These are phyloP conservation scores for Parthenolecanium corni DNA, from an alignment of 2,888 invertebrate species.

Conservation along the genomic window DNA sequence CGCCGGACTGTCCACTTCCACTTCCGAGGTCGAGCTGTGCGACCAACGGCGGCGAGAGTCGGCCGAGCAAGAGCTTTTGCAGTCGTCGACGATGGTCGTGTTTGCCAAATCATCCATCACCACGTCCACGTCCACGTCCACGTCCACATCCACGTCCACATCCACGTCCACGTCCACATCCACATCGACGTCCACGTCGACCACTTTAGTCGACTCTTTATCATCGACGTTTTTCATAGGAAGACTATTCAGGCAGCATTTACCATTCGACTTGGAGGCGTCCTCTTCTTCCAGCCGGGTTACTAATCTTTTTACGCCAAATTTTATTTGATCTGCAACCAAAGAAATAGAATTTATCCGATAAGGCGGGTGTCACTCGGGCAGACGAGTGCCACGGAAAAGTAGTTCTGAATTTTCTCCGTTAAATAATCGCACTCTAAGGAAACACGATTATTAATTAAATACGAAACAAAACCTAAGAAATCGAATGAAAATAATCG, in stretches of 20 bases:
- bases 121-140: conserved; percentile 37
- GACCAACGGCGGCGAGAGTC: neutral
- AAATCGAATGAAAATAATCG: too few relatives aligned
- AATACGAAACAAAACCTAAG: too few relatives aligned
- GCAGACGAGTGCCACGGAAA: too few relatives aligned
- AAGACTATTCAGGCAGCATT: too few relatives aligned
- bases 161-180: too few relatives aligned
- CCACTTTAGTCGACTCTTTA: conserved; percentile 40
- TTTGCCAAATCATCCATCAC: conserved; percentile 22
- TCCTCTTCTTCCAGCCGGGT: conserved; percentile 51
- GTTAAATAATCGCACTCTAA: too few relatives aligned
- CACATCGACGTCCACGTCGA: conserved; percentile 34
- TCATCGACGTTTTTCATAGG: conserved; percentile 30
- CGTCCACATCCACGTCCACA: too few relatives aligned
- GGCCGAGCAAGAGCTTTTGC: conserved; percentile 19
- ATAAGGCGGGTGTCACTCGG: too few relatives aligned
- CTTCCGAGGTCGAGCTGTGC: conserved; percentile 53
- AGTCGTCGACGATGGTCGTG: conserved; percentile 20
- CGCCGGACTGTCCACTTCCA: conserved; percentile 36
- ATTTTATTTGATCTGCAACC: conserved; percentile 67
- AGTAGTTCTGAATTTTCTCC: too few relatives aligned
- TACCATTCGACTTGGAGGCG: too few relatives aligned
- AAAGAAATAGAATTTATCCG: too few relatives aligned
- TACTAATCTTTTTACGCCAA: conserved; percentile 70
- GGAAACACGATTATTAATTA: too few relatives aligned